A percentile compares a stretch with the other conserved stretches of the same genome.
Evolutionary conservation across 1,140 invertebrate genomes (phyloP).

Genomic region (Heliconius congener): DNA sequence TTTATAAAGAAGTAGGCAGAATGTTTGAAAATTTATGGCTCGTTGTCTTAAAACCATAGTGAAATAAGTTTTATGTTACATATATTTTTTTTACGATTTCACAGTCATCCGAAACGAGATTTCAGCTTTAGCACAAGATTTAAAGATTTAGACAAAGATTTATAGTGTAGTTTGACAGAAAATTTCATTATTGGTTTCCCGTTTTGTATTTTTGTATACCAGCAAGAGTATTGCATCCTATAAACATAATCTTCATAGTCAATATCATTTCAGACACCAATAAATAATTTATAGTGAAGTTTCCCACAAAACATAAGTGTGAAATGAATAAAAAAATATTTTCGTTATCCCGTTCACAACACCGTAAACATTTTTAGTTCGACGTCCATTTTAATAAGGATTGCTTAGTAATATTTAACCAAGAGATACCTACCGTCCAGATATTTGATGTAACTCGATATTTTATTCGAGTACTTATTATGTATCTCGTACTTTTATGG

Average conservation of each 20-base stretch:
- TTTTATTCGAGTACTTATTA: neutral
- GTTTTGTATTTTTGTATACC: neutral
- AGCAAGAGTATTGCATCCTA: neutral
- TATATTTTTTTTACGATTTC: too few relatives aligned
- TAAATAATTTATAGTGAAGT: too few relatives aligned
- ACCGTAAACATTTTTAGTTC: neutral
- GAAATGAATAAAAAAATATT: neutral
- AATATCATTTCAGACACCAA: too few relatives aligned
- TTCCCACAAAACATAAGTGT: too few relatives aligned
- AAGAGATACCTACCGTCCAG: neutral
- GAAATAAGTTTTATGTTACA: too few relatives aligned
- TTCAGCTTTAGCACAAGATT: neutral
- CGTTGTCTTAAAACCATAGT: too few relatives aligned
- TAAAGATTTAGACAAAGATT: neutral
- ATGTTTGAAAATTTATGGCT: too few relatives aligned
- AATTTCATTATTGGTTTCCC: neutral
- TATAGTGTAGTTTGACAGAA: neutral
- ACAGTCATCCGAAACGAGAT: neutral
- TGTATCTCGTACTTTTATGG: neutral
- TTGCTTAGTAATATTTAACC: conserved; percentile 2
- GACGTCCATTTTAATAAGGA: neutral
- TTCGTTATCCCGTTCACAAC: neutral
- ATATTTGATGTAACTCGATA: conserved; percentile 9
- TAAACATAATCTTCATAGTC: too few relatives aligned
- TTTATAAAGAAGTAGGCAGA: too few relatives aligned